A percentile compares a stretch with the other conserved stretches of the same genome.
Evolutionary conservation across 2,797 vertebrate species (phyloP).

Genomic region (Syngnathus acus): DNA sequence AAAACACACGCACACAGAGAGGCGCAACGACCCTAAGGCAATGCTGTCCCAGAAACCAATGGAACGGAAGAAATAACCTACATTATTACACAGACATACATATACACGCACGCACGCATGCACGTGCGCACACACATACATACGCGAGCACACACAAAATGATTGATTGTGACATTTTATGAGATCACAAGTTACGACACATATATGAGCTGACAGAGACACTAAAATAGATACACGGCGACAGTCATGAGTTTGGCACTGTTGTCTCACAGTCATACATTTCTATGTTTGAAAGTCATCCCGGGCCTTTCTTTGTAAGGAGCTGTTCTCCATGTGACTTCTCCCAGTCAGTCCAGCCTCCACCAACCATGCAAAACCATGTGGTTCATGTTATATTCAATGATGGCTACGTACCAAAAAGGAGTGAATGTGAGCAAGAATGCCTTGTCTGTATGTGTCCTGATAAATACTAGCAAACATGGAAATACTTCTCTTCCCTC

Average conservation of each 20-base stretch:
- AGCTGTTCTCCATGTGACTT: no score
- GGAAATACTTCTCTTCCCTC: not conserved
- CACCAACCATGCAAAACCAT: not conserved
- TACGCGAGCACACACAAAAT: constrained; percentile 1
- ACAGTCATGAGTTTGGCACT: not conserved
- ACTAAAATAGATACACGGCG: not conserved
- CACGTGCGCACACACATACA: constrained; percentile 5
- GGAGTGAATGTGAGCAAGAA: no score
- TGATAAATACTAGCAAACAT: no score
- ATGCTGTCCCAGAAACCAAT: constrained; percentile 60
- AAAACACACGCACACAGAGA: constrained; percentile 30
- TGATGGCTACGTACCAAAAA: no score
- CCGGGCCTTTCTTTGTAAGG: not conserved
- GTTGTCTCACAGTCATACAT: not conserved
- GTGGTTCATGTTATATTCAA: not conserved
- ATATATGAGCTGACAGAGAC: not conserved
- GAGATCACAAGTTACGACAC: constrained; percentile 1
- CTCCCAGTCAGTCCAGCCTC: not conserved
- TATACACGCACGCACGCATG: not conserved
- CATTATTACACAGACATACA: constrained; percentile 35
- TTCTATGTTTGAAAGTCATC: not conserved
- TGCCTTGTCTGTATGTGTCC: no score
- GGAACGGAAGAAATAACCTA: constrained; percentile 63
- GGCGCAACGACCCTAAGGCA: constrained; percentile 25
- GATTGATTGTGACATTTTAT: constrained; percentile 19